Base-by-base conservation (phyloP, 1,140 invertebrate species). In the Forficula auricularia region DNA sequence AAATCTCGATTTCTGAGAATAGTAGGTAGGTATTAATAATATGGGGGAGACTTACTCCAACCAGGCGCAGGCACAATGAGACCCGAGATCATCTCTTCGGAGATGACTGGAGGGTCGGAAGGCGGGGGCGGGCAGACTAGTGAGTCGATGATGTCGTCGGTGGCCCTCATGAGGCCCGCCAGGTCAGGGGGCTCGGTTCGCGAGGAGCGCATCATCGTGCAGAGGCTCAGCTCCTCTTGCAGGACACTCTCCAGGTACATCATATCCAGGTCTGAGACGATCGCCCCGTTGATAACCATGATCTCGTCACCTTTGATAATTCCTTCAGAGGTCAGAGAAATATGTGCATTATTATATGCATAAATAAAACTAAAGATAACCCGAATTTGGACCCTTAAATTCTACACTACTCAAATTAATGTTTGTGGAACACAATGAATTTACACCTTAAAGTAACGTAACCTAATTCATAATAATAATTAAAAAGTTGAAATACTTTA, bases 261-360 rank as follows among this genome's bases (percentile, higher is more conserved):
- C 91, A 98, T 98, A 71, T 97, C 91, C 64, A 98, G 70, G 65
- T 96, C 91, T 48, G 85, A 89, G 34, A 97, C 90, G 56, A 96
- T 88, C 47, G 90, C 88, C 48, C 91, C 87, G 66, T 98, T 97
- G 62, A 98, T 94, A 53, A 97, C 89, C 76, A 97, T 89, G 59
- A 97, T 94, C 66, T 97, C 91, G 64, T 97, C 92, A 52, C 88
- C 82, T 66, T 94, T 90, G 58, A 90, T 89, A 56, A 97, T 82
- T 55, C 89, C 90, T 91, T 69, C 10, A 27, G 10, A 27, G 22
- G 4, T 27, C 22, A 10, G 22, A 27, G 22, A 27, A 27, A 27
- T 27, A 27, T 27, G 22, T 4, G 10, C 22, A 27, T 27, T 27
- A 27, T 27, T 27, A n/a, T n/a, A n/a, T n/a, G n/a, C n/a, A n/a